Conservation (phyloP, 2,888 invertebrate species). For the Athalia cordata region DNA sequence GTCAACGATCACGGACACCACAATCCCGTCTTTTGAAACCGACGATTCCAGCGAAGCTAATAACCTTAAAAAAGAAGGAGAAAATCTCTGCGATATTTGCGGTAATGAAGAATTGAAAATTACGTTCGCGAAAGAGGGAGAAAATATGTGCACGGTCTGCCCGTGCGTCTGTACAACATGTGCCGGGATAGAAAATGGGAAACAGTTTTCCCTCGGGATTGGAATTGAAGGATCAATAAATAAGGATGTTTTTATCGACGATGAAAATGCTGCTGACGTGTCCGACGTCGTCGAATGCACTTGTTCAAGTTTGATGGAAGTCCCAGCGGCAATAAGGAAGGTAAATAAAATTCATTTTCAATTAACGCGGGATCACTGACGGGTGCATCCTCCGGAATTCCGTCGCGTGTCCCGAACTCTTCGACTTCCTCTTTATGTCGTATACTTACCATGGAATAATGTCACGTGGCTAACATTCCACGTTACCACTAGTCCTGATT, state of each 20-base stretch:
- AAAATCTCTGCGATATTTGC: conserved; percentile 39
- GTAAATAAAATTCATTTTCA: conserved; percentile 10
- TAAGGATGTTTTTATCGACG: neutral
- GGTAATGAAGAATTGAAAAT: neutral
- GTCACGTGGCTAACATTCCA: conserved; percentile 33
- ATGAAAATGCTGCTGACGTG: neutral
- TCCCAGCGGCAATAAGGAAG: conserved; percentile 35
- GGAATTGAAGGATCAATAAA: neutral
- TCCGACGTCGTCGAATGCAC: conserved; percentile 26
- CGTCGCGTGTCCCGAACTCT: conserved; percentile 12
- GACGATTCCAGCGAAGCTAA: conserved; percentile 8
- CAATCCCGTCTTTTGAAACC: conserved; percentile 45
- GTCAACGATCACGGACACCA: conserved; percentile 41
- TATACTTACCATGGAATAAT: conserved; percentile 7
- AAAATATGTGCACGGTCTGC: conserved; percentile 8
- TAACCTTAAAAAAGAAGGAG: neutral
- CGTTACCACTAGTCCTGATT: conserved; percentile 13
- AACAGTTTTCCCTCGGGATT: neutral
- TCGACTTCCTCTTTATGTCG: neutral
- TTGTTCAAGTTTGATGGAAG: conserved; percentile 12
- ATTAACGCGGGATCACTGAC: conserved; percentile 37
- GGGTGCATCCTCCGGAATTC: conserved; percentile 25
- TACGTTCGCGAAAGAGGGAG: too few species aligned
- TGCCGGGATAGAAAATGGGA: conserved; percentile 4
- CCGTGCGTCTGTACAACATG: conserved; percentile 32